Percentiles rank a stretch among this genome's conserved stretches.
Evolutionary conservation across 1,140 invertebrate genomes (phyloP).

Genomic region (Diabrotica undecimpunctata): DNA sequence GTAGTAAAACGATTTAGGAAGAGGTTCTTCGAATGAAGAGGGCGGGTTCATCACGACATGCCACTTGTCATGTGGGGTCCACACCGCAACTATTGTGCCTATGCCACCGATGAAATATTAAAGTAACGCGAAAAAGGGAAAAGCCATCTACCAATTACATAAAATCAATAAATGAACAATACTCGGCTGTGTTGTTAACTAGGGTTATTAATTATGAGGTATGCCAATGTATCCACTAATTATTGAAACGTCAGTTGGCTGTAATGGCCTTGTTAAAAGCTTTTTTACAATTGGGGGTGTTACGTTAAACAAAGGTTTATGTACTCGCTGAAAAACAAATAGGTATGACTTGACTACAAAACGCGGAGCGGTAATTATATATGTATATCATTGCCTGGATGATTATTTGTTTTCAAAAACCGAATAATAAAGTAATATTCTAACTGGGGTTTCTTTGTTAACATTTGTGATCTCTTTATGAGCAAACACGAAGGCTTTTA

Average conservation of each 20-base stretch:
- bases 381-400: not conserved
- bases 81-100: constrained; percentile 7
- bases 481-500: too few species aligned
- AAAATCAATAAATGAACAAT: constrained; percentile 17
- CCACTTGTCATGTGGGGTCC: constrained; percentile 8
- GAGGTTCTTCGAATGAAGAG: too few species aligned
- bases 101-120: not conserved
- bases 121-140: not conserved
- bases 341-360: constrained; percentile 11
- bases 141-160: constrained; percentile 7
- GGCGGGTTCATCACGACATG: constrained; percentile 7
- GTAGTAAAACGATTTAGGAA: too few species aligned
- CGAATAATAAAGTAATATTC: constrained; percentile 13
- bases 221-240: constrained; percentile 15
- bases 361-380: constrained; percentile 10
- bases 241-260: constrained; percentile 15
- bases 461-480: too few species aligned
- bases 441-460: constrained; percentile 10
- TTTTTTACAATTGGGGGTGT: constrained; percentile 18
- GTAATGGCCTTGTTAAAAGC: constrained; percentile 14
- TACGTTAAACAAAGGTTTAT: constrained; percentile 15
- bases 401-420: constrained; percentile 11
- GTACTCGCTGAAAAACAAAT: constrained; percentile 8
- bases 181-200: constrained; percentile 8
- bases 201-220: constrained; percentile 18